phyloP scores from a whole-genome alignment of 2,113 vertebrate species.

The Calyptommatus sinebrachiatus region DNA sequence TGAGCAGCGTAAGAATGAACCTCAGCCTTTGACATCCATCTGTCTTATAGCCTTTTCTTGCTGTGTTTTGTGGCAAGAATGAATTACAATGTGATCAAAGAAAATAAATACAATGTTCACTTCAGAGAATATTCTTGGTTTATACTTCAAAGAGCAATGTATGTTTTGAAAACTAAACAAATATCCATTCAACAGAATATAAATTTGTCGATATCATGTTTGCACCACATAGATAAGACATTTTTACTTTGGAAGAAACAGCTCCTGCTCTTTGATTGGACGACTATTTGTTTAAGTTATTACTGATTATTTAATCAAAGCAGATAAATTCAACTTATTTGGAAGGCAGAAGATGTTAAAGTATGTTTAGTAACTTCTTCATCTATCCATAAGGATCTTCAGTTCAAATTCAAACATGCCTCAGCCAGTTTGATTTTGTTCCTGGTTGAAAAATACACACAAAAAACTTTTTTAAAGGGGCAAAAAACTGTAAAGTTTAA shows the following conservation, averaged over 20 bases:
- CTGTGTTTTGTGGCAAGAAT: slow-evolving; percentile 21
- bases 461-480: no score
- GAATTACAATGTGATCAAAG: slow-evolving; percentile 31
- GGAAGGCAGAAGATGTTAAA: background rate
- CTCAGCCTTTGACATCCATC: slow-evolving; percentile 16
- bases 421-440: no score
- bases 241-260: slow-evolving; percentile 34
- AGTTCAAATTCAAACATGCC: no score
- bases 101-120: background rate
- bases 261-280: slow-evolving; percentile 17
- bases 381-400: no score
- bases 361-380: background rate
- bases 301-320: background rate
- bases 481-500: no score
- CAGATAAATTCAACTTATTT: no score
- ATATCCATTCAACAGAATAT: slow-evolving; percentile 17
- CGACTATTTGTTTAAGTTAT: background rate
- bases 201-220: slow-evolving; percentile 42
- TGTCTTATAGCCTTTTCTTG: slow-evolving; percentile 24
- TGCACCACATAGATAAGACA: accelerated
- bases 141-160: slow-evolving; percentile 36
- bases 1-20: background rate
- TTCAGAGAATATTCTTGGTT: slow-evolving; percentile 27
- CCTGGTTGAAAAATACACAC: no score
- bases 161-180: slow-evolving; percentile 51